Evolutionary conservation across 1,140 invertebrate genomes (phyloP), one percentile per base, ranked within the genome.

Genomic region (Maniola jurtina): DNA sequence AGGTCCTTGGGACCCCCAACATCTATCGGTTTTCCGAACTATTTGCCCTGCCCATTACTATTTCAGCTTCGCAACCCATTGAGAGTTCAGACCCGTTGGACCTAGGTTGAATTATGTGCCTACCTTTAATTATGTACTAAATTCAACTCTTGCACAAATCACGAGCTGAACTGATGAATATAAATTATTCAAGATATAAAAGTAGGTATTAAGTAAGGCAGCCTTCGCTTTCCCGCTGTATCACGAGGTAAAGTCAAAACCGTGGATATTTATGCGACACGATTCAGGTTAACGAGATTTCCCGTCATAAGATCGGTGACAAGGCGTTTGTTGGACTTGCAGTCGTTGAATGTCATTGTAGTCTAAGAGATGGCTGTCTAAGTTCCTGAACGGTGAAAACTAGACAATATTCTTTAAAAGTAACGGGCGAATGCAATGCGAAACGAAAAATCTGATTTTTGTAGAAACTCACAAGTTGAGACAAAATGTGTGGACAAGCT

Each of bases 201-300:
- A 55, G 52, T 55, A 35, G 8, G 15, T 25, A 25, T 52, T 25
- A 25, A 55, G 16, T 50, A 9, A 55, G 34, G 9, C 52, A 15
- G 13, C 52, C 34, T 35, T 55, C 34, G 55, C 55, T 57, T 15
- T 33, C 13, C 10, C n/a, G 15, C 36, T 55, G 25, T 14, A 56
- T 63, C 36, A 33, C 61, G 16, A 52, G 13, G 33, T 16, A 62
- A 54, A 55, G 16, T 63, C 52, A 34, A 56, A 63, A 42, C 54
- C 9, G 42, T 33, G 42, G 36, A 56, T 42, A 34, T 57, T 64
- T 47, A 47, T 57, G 42, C 38, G 33, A 40, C 40, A 57, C 62
- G 42, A 64, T 56, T 64, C 25, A 54, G 62, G 62, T 57, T 57
- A 57, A 64, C 62, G 52, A 64, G 62, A 64, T 57, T 47, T 64